phyloP scores from a whole-genome alignment of 2,113 vertebrate genomes.

The Cyphomyrus plagiostoma region DNA sequence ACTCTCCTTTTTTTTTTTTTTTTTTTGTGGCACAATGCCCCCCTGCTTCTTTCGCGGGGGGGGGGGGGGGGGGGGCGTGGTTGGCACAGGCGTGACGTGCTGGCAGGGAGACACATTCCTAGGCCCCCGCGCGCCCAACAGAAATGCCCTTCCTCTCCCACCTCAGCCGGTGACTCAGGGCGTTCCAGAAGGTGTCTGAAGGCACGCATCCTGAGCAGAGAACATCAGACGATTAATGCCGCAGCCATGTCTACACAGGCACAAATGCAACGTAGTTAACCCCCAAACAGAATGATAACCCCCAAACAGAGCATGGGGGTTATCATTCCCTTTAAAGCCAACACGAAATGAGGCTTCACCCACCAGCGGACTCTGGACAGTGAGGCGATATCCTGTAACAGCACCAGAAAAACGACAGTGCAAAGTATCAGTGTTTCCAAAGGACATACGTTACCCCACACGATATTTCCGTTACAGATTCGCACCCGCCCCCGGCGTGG shows the following conservation, averaged over 20 bases:
- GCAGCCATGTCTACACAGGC: neutral
- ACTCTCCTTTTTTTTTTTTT: too few species aligned
- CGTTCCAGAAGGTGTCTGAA: neutral
- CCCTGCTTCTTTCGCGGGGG: too few species aligned
- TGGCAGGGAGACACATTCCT: neutral
- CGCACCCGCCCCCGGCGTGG: neutral
- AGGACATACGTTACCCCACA: neutral
- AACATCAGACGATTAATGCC: neutral
- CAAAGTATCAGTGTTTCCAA: neutral
- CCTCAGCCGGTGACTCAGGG: conserved; percentile 16
- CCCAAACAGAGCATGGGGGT: neutral
- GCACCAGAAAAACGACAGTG: neutral
- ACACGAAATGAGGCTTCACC: neutral
- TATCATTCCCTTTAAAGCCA: neutral
- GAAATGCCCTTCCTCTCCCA: conserved; percentile 13
- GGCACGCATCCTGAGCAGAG: neutral
- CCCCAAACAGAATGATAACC: too few species aligned
- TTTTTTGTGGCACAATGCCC: too few species aligned
- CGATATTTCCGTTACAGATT: neutral
- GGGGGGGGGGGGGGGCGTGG: too few species aligned
- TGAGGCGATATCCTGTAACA: neutral
- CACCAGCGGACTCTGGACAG: neutral
- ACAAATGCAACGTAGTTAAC: neutral
- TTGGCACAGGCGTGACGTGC: neutral
- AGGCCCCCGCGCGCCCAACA: neutral